A percentile compares a stretch with the other conserved stretches of the same genome.
Evolutionary conservation across 2,797 vertebrate genomes (phyloP).

Genomic region (Onychomys leucogaster): DNA sequence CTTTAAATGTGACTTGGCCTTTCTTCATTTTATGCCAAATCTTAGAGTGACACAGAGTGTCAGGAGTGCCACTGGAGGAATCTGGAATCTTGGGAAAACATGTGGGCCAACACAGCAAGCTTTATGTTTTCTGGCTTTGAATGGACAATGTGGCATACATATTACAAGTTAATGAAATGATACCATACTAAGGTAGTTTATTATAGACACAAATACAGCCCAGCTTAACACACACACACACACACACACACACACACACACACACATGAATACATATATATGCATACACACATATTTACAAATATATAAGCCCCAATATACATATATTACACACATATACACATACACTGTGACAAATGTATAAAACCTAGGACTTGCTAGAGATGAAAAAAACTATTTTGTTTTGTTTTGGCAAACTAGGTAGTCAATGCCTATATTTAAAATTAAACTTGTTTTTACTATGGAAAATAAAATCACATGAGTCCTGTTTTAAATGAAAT

Average conservation of each 20-base stretch:
- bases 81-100: slow-evolving; percentile 51
- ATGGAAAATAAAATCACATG: slow-evolving; percentile 68
- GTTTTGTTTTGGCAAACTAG: slow-evolving; percentile 65
- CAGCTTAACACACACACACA: background rate
- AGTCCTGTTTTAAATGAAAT: slow-evolving; percentile 34
- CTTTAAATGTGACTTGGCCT: slow-evolving; percentile 59
- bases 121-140: slow-evolving; percentile 49
- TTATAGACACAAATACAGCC: slow-evolving; percentile 64
- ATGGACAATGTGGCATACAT: slow-evolving; percentile 40
- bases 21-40: slow-evolving; percentile 53
- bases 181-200: slow-evolving; percentile 60
- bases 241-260: background rate
- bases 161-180: slow-evolving; percentile 70
- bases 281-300: background rate
- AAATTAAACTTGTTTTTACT: slow-evolving; percentile 79
- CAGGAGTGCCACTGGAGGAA: background rate
- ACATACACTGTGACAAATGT: slow-evolving; percentile 60
- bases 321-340: background rate
- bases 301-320: background rate
- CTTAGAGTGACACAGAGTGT: background rate
- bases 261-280: background rate
- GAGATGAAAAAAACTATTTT: slow-evolving; percentile 69
- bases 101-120: slow-evolving; percentile 31
- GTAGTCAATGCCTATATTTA: slow-evolving; percentile 55
- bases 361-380: slow-evolving; percentile 57